Evolutionary conservation across 2,888 invertebrate species (phyloP).

Genomic region (Anarsia innoxiella): DNA sequence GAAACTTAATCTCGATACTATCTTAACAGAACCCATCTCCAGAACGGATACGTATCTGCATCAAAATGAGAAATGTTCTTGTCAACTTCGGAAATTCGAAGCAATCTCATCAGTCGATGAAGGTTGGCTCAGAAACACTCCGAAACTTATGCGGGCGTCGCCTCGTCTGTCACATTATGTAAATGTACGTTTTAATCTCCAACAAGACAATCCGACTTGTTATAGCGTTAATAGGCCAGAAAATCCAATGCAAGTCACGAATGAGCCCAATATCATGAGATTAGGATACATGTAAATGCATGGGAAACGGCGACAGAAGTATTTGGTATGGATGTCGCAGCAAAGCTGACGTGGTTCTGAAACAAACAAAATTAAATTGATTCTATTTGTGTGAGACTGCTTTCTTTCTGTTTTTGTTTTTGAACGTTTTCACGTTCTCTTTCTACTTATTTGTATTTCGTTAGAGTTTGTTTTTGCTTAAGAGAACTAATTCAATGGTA

Average conservation of each 20-base stretch:
- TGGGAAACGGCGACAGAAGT: conserved; percentile 18
- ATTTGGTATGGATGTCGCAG: conserved; percentile 26
- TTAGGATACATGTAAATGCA: conserved; percentile 60
- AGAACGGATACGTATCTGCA: too few relatives aligned
- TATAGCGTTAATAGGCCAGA: conserved; percentile 35
- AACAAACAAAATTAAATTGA: conserved; percentile 43
- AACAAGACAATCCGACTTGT: conserved; percentile 29
- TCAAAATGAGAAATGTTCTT: too few relatives aligned
- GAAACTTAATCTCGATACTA: too few relatives aligned
- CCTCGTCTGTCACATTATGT: conserved; percentile 53
- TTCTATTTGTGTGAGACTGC: conserved; percentile 33
- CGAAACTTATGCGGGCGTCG: conserved; percentile 41
- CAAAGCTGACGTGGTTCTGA: conserved; percentile 28
- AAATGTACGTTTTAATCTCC: conserved; percentile 51
- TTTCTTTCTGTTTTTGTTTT: conserved; percentile 28
- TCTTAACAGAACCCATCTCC: too few relatives aligned
- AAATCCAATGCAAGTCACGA: conserved; percentile 59
- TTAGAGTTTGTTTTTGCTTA: too few relatives aligned
- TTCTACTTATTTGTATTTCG: too few relatives aligned
- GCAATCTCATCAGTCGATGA: too few relatives aligned
- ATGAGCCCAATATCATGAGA: conserved; percentile 53
- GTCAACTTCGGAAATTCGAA: conserved; percentile 3
- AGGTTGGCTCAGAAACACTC: conserved; percentile 17
- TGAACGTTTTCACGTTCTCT: too few relatives aligned
- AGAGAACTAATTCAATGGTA: too few relatives aligned